Percentiles rank a stretch among this genome's conserved stretches.
Conservation (phyloP, 2,113 vertebrate genomes). For the Emydocephalus ijimae region DNA sequence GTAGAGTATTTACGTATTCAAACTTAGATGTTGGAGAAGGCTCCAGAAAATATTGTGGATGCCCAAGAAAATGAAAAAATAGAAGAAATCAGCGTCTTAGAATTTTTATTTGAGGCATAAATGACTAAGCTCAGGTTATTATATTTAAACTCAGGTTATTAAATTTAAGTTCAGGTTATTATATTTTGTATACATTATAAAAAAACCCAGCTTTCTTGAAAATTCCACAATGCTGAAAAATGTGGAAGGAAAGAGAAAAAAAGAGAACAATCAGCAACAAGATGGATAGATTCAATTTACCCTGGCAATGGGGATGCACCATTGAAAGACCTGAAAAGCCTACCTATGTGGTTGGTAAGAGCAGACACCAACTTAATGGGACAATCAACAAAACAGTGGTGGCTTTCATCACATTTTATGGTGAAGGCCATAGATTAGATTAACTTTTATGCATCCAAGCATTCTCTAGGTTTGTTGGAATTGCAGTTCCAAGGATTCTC, state of each 20-base stretch:
- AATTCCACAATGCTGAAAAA: background rate
- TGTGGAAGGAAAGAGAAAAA: background rate
- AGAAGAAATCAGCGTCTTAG: background rate
- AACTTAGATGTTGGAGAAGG: background rate
- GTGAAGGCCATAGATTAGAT: background rate
- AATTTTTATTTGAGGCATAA: background rate
- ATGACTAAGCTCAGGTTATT: background rate
- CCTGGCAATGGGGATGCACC: background rate
- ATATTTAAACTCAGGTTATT: background rate
- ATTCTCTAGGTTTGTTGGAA: background rate
- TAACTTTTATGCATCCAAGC: background rate
- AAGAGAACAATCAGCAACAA: background rate
- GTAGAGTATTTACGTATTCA: background rate
- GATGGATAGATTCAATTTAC: background rate
- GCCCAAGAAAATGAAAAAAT: background rate
- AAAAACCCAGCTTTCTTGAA: background rate
- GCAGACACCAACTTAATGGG: background rate
- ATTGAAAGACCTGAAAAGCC: background rate
- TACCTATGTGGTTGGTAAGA: background rate
- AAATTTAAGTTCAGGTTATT: background rate
- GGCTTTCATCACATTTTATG: background rate
- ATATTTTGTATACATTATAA: background rate
- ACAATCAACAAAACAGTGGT: background rate
- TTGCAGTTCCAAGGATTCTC: background rate
- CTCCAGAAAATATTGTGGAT: background rate